Conservation (phyloP, 2,797 vertebrate species). For the Gymnocypris eckloni region DNA sequence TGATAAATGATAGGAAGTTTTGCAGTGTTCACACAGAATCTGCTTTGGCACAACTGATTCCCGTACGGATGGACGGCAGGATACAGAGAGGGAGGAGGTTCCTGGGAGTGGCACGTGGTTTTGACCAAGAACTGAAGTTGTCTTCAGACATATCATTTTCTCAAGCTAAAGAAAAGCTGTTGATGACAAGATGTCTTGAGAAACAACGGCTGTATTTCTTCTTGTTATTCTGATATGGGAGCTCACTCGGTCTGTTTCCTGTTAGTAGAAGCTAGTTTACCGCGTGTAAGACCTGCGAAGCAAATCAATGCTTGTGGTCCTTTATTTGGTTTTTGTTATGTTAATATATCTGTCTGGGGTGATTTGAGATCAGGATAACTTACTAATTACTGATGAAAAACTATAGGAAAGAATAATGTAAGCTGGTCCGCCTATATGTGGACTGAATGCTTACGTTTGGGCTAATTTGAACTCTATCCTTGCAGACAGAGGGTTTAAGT, state of each 20-base stretch:
- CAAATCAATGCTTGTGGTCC: background rate
- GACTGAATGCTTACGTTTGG: background rate
- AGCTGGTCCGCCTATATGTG: background rate
- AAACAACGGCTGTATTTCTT: slow-evolving; percentile 42
- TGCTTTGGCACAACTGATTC: slow-evolving; percentile 37
- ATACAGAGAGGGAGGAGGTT: slow-evolving; percentile 57
- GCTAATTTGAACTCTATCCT: slow-evolving; percentile 8
- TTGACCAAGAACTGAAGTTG: slow-evolving; percentile 41
- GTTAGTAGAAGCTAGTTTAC: background rate
- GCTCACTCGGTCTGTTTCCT: slow-evolving; percentile 9
- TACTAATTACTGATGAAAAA: background rate
- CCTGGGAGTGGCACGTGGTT: slow-evolving; percentile 49
- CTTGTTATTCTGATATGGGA: background rate
- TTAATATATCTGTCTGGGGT: background rate
- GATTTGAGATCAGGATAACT: slow-evolving; percentile 1
- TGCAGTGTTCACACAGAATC: slow-evolving; percentile 40
- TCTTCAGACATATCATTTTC: slow-evolving; percentile 53
- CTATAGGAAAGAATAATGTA: background rate
- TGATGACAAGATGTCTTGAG: slow-evolving; percentile 39
- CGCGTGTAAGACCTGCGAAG: background rate
- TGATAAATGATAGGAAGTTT: slow-evolving; percentile 57
- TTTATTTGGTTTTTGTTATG: slow-evolving; percentile 5
- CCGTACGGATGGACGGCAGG: background rate
- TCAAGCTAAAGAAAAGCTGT: slow-evolving; percentile 44
- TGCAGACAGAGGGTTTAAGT: background rate